Evolutionary conservation across 2,797 vertebrate species (phyloP).

Genomic region (Siniperca obscura): DNA sequence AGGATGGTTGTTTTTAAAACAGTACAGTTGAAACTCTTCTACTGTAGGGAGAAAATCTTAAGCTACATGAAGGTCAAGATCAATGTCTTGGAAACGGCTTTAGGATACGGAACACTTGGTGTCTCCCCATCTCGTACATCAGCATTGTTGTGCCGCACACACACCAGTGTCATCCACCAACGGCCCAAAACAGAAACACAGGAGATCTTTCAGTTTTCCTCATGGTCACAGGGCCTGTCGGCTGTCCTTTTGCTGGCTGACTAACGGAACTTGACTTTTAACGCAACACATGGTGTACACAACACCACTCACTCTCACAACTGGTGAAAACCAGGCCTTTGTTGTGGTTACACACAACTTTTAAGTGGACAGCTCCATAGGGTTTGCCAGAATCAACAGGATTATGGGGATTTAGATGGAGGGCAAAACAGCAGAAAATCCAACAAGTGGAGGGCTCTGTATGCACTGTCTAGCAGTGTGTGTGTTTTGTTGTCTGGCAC

Average conservation of each 20-base stretch:
- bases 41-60: conserved; percentile 29
- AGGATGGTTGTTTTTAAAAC: conserved; percentile 58
- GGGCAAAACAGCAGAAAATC: conserved; percentile 67
- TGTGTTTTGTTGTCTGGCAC: conserved; percentile 13
- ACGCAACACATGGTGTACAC: conserved; percentile 29
- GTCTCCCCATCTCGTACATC: not conserved
- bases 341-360: conserved; percentile 67
- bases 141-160: not conserved
- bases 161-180: not conserved
- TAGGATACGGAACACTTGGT: not conserved
- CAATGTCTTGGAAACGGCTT: conserved; percentile 7
- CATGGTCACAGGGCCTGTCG: not conserved
- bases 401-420: conserved; percentile 64
- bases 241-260: not conserved
- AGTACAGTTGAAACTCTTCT: conserved; percentile 31
- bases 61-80: conserved; percentile 52
- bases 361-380: conserved; percentile 55
- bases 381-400: conserved; percentile 68
- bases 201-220: not conserved
- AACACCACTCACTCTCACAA: conserved; percentile 36
- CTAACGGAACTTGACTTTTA: conserved; percentile 29
- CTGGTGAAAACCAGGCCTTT: conserved; percentile 58
- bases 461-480: not conserved
- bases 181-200: conserved; percentile 4
- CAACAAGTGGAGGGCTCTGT: conserved; percentile 42